Evolutionary conservation across 2,888 invertebrate genomes (phyloP).

Genomic region (Plebejus melissa): DNA sequence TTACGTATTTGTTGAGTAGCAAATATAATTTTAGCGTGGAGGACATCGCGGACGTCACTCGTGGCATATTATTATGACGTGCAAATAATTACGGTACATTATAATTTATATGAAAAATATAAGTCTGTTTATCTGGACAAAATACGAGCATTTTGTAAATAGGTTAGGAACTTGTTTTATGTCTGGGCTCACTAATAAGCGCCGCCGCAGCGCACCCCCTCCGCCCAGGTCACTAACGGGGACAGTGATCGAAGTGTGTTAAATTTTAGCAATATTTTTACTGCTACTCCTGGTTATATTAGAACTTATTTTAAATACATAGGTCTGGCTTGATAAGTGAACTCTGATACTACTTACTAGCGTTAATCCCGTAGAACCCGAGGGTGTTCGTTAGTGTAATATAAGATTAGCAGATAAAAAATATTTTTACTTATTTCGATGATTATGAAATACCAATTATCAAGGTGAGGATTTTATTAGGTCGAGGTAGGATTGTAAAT

Average conservation of each 20-base stretch:
- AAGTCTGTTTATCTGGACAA: constrained; percentile 18
- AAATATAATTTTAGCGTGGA: constrained; percentile 4
- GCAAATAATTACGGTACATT: background rate
- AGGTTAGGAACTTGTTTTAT: background rate
- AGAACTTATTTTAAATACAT: background rate
- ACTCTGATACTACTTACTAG: constrained; percentile 2
- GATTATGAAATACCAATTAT: constrained; percentile 23
- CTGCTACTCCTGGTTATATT: background rate
- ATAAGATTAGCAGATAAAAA: constrained; percentile 36
- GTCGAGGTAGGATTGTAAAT: constrained; percentile 27
- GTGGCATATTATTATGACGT: background rate
- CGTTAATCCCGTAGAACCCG: constrained; percentile 29
- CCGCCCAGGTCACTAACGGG: background rate
- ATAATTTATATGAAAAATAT: background rate
- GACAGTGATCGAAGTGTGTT: constrained; percentile 17
- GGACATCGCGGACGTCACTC: background rate
- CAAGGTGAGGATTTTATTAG: constrained; percentile 26
- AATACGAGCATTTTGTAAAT: constrained; percentile 20
- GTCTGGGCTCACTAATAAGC: background rate
- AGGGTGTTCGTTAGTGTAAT: constrained; percentile 36
- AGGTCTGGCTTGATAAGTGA: background rate
- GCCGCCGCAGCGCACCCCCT: background rate
- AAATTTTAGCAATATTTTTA: constrained; percentile 18
- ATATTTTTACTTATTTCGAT: constrained; percentile 35
- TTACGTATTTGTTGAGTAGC: constrained; percentile 18